Conservation (phyloP, 2,888 invertebrate species). For the Clivina fossor region DNA sequence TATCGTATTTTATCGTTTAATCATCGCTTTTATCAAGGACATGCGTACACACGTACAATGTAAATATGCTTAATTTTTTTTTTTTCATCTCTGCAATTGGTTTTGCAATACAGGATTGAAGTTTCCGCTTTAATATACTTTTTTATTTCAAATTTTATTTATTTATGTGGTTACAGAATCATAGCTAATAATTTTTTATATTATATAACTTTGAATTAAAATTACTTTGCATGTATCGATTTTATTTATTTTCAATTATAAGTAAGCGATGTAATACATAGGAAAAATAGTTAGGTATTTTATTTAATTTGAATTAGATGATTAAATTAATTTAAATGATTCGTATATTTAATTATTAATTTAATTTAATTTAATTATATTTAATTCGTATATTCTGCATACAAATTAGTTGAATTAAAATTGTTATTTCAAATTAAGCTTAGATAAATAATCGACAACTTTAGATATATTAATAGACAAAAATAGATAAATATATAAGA, state of each 20-base stretch:
- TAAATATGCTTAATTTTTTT: slow-evolving; percentile 2
- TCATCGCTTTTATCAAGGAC: slow-evolving; percentile 15
- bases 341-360: too few relatives aligned
- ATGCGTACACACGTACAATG: slow-evolving; percentile 3
- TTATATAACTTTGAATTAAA: background rate
- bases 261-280: background rate
- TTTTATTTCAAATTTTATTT: slow-evolving; percentile 3
- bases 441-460: too few relatives aligned
- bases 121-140: slow-evolving; percentile 6
- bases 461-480: too few relatives aligned
- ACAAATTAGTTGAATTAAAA: too few relatives aligned
- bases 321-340: too few relatives aligned
- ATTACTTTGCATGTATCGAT: too few relatives aligned
- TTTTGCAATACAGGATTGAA: slow-evolving; percentile 14
- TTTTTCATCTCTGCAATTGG: background rate
- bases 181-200: background rate
- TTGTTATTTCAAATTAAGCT: too few relatives aligned
- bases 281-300: background rate
- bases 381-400: too few relatives aligned
- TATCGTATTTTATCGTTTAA: background rate
- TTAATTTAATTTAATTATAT: too few relatives aligned
- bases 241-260: too few relatives aligned
- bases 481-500: too few relatives aligned
- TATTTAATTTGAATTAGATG: too few relatives aligned
- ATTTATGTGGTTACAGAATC: background rate